Conservation (phyloP, 2,888 invertebrate species). For the Resseliella maxima region DNA sequence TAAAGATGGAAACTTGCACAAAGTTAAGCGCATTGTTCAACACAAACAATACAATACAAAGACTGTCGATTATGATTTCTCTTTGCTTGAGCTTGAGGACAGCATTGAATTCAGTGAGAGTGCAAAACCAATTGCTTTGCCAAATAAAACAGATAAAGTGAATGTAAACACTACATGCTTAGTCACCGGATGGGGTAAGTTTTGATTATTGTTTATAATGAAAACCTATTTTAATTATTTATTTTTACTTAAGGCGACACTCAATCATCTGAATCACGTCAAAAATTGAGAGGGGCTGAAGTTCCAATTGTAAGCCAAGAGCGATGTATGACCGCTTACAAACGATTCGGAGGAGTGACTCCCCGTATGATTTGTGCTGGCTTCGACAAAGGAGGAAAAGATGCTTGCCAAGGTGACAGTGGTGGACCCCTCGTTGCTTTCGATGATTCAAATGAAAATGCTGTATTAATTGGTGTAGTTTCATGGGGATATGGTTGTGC, state of each 20-base stretch:
- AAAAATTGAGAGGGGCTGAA: slow-evolving; percentile 69
- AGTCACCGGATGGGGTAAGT: slow-evolving; percentile 53
- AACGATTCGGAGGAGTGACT: slow-evolving; percentile 67
- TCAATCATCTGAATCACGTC: slow-evolving; percentile 63
- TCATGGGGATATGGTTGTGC: slow-evolving; percentile 69
- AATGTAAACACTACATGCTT: slow-evolving; percentile 38
- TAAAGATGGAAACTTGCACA: slow-evolving; percentile 69
- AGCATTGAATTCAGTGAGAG: slow-evolving; percentile 68
- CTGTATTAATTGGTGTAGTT: slow-evolving; percentile 56
- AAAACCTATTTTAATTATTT: too few relatives aligned
- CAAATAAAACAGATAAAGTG: slow-evolving; percentile 63
- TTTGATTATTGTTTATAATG: too few relatives aligned
- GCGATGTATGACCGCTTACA: slow-evolving; percentile 69
- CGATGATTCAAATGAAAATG: background rate
- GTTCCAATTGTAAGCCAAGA: slow-evolving; percentile 70
- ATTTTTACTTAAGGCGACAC: too few relatives aligned
- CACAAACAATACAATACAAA: slow-evolving; percentile 70
- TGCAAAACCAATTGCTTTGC: slow-evolving; percentile 68
- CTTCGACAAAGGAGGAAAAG: slow-evolving; percentile 69
- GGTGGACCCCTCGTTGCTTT: background rate
- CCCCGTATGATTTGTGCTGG: slow-evolving; percentile 74
- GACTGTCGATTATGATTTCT: slow-evolving; percentile 72
- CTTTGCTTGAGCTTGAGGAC: slow-evolving; percentile 69
- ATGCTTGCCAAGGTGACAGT: slow-evolving; percentile 66
- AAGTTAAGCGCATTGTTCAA: slow-evolving; percentile 68